Evolutionary conservation across 2,888 invertebrate species (phyloP).

Genomic region (Ganaspis brasiliensis): DNA sequence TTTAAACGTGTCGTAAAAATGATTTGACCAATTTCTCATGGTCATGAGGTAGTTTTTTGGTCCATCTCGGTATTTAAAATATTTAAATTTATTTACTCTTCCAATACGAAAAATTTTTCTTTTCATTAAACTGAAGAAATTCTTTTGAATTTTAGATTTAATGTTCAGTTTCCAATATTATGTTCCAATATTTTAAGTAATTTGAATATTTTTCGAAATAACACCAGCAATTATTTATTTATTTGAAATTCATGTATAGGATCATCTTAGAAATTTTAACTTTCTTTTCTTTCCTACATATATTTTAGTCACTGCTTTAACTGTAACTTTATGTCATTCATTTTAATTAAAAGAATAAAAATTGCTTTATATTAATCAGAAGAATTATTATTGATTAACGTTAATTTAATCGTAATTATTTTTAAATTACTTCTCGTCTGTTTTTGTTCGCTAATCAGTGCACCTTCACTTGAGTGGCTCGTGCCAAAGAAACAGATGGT

Average conservation of each 20-base stretch:
- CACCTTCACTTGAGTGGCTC: slow-evolving; percentile 13
- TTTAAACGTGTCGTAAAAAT: slow-evolving; percentile 22
- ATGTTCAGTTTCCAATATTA: neutral
- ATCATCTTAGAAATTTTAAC: too few species aligned
- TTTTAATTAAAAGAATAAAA: too few species aligned
- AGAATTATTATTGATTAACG: too few species aligned
- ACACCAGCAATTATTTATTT: too few species aligned
- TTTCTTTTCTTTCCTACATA: too few species aligned
- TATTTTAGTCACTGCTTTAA: too few species aligned
- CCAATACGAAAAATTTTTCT: neutral
- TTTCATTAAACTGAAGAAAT: neutral
- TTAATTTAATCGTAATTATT: neutral
- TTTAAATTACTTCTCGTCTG: neutral
- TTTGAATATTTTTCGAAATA: too few species aligned
- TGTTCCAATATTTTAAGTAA: neutral
- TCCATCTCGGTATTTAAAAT: neutral
- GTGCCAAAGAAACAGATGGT: slow-evolving; percentile 27
- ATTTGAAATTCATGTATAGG: too few species aligned
- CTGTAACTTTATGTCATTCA: too few species aligned
- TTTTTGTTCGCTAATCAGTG: neutral
- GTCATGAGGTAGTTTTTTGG: slow-evolving; percentile 2
- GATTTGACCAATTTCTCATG: neutral
- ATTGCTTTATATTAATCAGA: too few species aligned
- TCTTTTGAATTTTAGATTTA: neutral
- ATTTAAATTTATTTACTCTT: neutral